phyloP scores from a whole-genome alignment of 2,888 invertebrate genomes.

The Trachelus iudaicus region DNA sequence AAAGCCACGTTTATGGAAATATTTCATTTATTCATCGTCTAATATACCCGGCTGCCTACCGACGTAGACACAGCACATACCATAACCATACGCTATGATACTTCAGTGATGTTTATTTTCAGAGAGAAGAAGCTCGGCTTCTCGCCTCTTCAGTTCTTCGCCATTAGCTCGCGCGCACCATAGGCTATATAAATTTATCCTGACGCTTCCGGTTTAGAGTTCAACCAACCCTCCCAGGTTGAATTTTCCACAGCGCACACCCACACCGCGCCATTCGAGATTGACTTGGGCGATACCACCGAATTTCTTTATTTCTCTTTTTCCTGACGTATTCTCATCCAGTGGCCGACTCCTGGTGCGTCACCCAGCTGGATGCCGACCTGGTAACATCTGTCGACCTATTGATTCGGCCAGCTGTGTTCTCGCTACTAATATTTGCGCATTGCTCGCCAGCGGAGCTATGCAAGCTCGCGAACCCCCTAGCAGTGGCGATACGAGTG shows the following conservation, averaged over 20 bases:
- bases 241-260: neutral
- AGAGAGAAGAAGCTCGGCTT: neutral
- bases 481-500: neutral
- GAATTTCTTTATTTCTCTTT: neutral
- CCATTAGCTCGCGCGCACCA: neutral
- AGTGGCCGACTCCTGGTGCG: neutral
- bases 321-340: neutral
- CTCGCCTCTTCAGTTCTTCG: neutral
- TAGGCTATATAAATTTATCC: neutral
- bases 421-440: neutral
- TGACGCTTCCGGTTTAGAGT: neutral
- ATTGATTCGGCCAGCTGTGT: neutral
- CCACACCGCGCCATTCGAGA: neutral
- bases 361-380: neutral
- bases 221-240: neutral
- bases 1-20: neutral
- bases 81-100: neutral
- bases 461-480: neutral
- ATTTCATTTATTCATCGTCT: neutral
- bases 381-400: neutral
- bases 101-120: neutral
- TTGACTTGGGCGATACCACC: neutral
- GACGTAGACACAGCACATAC: neutral
- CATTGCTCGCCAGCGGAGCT: neutral
- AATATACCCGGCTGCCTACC: neutral